phyloP scores from a whole-genome alignment of 2,797 vertebrate genomes.

The Vespertilio murinus region DNA sequence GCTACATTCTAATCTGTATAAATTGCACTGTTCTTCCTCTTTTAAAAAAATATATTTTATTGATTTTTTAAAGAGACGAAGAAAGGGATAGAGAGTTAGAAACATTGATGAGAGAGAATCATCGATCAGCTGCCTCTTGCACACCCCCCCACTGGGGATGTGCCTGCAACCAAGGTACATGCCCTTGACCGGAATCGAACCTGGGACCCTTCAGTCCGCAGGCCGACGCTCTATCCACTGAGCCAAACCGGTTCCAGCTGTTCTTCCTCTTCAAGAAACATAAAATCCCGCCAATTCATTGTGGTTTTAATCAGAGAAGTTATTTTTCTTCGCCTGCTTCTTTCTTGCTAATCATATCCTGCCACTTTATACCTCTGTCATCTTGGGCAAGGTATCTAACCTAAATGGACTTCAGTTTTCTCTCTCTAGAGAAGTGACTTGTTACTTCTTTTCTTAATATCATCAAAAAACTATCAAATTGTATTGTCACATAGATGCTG shows the following conservation, averaged over 20 bases:
- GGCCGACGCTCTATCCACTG: no score
- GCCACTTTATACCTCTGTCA: not conserved
- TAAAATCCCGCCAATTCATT: not conserved
- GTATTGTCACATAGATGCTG: not conserved
- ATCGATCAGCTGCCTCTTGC: no score
- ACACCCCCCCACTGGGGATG: no score
- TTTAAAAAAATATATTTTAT: no score
- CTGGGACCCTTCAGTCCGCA: no score
- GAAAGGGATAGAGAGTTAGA: no score
- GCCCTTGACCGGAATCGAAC: no score
- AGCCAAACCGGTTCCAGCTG: no score
- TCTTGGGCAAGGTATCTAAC: not conserved
- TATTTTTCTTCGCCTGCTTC: not conserved
- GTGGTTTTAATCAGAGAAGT: slow-evolving; percentile 60
- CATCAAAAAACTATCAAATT: not conserved
- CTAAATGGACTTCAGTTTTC: not conserved
- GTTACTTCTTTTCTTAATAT: not conserved
- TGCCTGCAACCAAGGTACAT: no score
- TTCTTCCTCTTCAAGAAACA: slow-evolving; percentile 55
- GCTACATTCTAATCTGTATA: slow-evolving; percentile 39
- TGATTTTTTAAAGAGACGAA: no score
- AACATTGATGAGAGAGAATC: no score
- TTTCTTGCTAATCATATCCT: not conserved
- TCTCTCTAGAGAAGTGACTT: slow-evolving; percentile 40
- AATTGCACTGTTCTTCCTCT: slow-evolving; percentile 59